phyloP scores from a whole-genome alignment of 1,140 invertebrate species.

The Conopomorpha cramerella region DNA sequence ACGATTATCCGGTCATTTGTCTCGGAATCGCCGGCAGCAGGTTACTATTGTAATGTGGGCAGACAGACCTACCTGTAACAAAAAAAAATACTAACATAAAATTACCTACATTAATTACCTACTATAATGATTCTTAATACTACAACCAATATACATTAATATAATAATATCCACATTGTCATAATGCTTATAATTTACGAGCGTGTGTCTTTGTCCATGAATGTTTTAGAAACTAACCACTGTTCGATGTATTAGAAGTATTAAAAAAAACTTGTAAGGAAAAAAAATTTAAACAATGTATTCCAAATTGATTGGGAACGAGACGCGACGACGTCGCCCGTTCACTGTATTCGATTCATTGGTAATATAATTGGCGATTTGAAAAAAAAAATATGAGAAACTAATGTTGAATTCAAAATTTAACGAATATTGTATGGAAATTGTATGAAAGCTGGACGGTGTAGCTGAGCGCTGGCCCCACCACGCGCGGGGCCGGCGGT shows the following conservation, averaged over 20 bases:
- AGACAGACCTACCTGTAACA: constrained; percentile 43
- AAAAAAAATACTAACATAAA: constrained; percentile 54
- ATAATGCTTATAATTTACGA: constrained; percentile 62
- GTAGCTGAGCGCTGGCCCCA: too few species aligned
- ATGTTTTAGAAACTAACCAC: constrained; percentile 57
- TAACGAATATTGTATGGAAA: constrained; percentile 24
- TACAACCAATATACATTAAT: constrained; percentile 51
- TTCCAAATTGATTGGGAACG: background rate
- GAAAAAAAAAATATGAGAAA: too few species aligned
- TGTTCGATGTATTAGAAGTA: constrained; percentile 57
- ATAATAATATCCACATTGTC: constrained; percentile 61
- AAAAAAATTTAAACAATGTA: background rate
- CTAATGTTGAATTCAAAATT: too few species aligned
- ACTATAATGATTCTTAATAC: constrained; percentile 58
- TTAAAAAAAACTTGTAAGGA: constrained; percentile 29
- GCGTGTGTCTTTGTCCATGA: constrained; percentile 62
- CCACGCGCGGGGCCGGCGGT: constrained; percentile 47
- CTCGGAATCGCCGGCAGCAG: constrained; percentile 42
- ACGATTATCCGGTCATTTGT: constrained; percentile 55
- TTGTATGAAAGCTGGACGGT: constrained; percentile 31
- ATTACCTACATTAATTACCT: constrained; percentile 56
- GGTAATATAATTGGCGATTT: constrained; percentile 34
- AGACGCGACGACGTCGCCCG: background rate
- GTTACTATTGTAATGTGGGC: constrained; percentile 58
- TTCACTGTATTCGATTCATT: background rate